Evolutionary conservation across 2,797 vertebrate species (phyloP).

Genomic region (Aselliscus stoliczkanus): DNA sequence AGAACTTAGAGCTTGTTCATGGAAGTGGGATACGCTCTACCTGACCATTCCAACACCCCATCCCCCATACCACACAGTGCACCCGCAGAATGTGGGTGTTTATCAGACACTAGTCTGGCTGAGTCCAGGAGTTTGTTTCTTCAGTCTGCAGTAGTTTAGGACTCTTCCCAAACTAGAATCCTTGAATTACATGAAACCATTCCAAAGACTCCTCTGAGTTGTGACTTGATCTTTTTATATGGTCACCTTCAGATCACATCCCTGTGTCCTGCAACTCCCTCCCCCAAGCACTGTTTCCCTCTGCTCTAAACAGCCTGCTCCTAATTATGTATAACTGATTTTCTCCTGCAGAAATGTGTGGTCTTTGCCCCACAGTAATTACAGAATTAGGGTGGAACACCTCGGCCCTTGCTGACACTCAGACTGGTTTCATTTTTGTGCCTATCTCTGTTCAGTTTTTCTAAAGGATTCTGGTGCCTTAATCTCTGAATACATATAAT

Average conservation of each 20-base stretch:
- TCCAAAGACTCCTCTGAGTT: neutral
- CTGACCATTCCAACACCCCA: too few relatives aligned
- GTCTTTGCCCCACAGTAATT: constrained; percentile 26
- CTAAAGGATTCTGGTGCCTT: neutral
- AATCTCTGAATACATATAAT: neutral
- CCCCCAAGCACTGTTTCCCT: neutral
- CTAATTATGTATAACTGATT: neutral
- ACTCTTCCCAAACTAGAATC: neutral
- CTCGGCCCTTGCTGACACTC: neutral
- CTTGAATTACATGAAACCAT: neutral
- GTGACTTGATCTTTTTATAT: neutral
- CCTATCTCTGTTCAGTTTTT: constrained; percentile 12
- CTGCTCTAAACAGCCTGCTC: neutral
- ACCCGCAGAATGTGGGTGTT: neutral
- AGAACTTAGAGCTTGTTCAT: neutral
- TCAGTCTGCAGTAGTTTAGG: neutral
- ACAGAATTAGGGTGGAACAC: neutral
- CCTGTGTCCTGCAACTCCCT: neutral
- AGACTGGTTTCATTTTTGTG: constrained; percentile 35
- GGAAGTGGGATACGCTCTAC: neutral
- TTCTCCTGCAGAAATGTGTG: constrained; percentile 2
- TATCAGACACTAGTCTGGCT: neutral
- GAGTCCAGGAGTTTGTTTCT: neutral
- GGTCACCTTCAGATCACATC: neutral
- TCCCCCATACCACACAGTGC: neutral